Evolutionary conservation across 2,888 invertebrate species (phyloP).

Genomic region (Xestia rhomboidea): DNA sequence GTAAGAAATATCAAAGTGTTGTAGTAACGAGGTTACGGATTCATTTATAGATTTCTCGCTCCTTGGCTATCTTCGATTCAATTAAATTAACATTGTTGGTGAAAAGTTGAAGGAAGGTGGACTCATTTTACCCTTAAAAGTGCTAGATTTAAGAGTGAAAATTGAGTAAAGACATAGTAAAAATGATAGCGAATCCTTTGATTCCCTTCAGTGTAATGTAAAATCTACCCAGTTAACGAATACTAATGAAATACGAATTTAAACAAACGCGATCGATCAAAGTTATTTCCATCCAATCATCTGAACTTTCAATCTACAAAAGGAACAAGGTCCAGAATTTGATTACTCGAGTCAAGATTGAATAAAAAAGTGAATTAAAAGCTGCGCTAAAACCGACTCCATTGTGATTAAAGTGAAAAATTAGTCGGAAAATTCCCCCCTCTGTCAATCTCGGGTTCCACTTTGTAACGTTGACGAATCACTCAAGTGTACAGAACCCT

Average conservation of each 20-base stretch:
- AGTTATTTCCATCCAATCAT: slow-evolving; percentile 41
- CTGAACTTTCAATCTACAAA: slow-evolving; percentile 35
- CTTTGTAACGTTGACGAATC: slow-evolving; percentile 75
- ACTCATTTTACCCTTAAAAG: not conserved
- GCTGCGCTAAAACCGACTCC: slow-evolving; percentile 62
- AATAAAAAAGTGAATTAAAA: slow-evolving; percentile 65
- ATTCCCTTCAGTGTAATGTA: not conserved
- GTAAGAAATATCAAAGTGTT: slow-evolving; percentile 65
- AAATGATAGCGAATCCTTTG: slow-evolving; percentile 7
- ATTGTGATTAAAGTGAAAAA: slow-evolving; percentile 74
- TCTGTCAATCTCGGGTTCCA: slow-evolving; percentile 71
- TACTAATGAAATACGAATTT: slow-evolving; percentile 31
- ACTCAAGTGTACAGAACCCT: slow-evolving; percentile 66
- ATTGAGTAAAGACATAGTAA: not conserved
- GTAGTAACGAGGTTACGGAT: slow-evolving; percentile 55
- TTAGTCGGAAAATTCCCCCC: slow-evolving; percentile 61
- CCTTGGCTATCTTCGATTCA: slow-evolving; percentile 21
- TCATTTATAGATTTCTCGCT: slow-evolving; percentile 51
- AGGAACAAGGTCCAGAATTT: slow-evolving; percentile 40
- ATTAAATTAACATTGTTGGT: slow-evolving; percentile 17
- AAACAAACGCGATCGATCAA: slow-evolving; percentile 38
- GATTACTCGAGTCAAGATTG: slow-evolving; percentile 44
- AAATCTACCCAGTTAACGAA: not conserved
- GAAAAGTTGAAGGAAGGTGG: not conserved
- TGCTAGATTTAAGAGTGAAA: not conserved